Evolutionary conservation across 2,113 vertebrate species (phyloP), one percentile per base, ranked within the genome.

Genomic region (Ptychochromis oligacanthus): DNA sequence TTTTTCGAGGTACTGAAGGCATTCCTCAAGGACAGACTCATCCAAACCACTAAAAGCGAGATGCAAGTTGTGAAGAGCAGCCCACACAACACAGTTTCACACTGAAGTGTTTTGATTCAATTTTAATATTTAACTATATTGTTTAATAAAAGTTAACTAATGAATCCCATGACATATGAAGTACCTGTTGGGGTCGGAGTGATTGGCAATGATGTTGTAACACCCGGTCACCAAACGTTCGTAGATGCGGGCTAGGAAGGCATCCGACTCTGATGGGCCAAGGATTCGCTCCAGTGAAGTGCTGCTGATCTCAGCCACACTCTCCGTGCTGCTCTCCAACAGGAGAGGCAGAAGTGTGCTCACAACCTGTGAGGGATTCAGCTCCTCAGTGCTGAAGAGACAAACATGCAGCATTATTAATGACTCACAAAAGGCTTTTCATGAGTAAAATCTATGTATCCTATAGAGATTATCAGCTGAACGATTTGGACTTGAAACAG

Each of bases 11-110:
- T 99, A 98, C 78, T 98, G 98, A 57, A 99, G 96, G 85, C 98
- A 99, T 64, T 99, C 98, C 86, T 99, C 98, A 88, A 99, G 93
- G 83, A 99, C 95, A 57, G 98, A 97, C 85, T 99, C 98, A 90
- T 98, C 97, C 77, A 99, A 93, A 62, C 98, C 98, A 94, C 98
- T 99, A 54, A 67, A 64, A 84, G 74, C 2, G 4, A 54, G 8
- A 74, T 14, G 4, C 13, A 77, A n/a, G 1, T 11, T 18, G 36
- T 9, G 24, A n/a, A 62, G 13, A 65, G 8, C 18, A 84, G 58
- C 22, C 31, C 38, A 40, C 22, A 59, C 10, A 49, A 40, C 12
- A 18, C 43, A 13, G 3, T 75, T 62, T 46, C 4, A 55, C 20
- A 83, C 6, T 14, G 55, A 38, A 43, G 22, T 62, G 5, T 61